phyloP scores from a whole-genome alignment of 2,797 vertebrate genomes.

The Threskiornis aethiopicus region DNA sequence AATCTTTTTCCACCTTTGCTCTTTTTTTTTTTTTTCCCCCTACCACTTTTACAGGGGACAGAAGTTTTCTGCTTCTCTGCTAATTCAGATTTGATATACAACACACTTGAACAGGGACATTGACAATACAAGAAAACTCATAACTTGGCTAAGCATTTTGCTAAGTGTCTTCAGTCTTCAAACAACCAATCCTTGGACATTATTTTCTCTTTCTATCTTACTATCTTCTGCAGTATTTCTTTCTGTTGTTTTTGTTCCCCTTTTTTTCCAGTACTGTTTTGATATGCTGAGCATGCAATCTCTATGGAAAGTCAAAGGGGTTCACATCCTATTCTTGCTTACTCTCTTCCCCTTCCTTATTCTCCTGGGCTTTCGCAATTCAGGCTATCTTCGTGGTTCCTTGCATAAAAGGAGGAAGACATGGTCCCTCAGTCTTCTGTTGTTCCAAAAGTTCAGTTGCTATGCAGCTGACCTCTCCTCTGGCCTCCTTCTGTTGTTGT shows the following conservation, averaged over 20 bases:
- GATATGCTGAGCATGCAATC: neutral
- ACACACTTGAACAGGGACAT: neutral
- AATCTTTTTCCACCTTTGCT: neutral
- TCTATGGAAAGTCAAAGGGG: neutral
- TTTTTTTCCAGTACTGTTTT: neutral
- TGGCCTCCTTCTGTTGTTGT: neutral
- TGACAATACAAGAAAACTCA: neutral
- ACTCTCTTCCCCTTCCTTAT: neutral
- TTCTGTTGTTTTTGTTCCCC: neutral
- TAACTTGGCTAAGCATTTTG: neutral
- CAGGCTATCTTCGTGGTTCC: neutral
- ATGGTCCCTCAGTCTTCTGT: neutral
- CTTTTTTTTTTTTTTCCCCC: neutral
- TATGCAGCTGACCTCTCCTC: neutral
- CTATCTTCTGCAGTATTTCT: neutral
- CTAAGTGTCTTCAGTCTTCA: neutral
- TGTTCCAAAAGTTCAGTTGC: conserved; percentile 1
- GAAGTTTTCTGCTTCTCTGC: neutral
- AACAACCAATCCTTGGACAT: neutral
- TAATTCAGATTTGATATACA: neutral
- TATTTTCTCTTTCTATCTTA: neutral
- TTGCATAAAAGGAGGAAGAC: neutral
- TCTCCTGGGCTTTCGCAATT: neutral
- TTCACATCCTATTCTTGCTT: neutral
- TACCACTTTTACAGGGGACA: neutral